Evolutionary conservation across 2,888 invertebrate species (phyloP), one percentile per base, ranked within the genome.

Genomic region (Chymomyza procnemis): DNA sequence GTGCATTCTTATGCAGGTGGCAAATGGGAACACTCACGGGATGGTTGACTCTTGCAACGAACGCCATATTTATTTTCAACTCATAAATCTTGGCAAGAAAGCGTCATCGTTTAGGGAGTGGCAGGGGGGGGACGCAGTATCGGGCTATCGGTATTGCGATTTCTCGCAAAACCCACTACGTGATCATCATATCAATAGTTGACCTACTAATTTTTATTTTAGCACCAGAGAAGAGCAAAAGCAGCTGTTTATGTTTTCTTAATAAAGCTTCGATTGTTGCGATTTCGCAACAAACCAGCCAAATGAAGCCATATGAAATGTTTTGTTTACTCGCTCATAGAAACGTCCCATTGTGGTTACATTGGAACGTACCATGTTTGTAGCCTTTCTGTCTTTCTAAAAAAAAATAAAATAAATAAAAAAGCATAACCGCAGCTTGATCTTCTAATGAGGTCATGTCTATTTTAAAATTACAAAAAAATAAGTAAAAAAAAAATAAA

Each of bases 131-230:
- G n/a, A n/a, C n/a, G n/a, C n/a, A n/a, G n/a, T n/a, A n/a, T n/a
- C n/a, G 34, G 34, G 34, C 9, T 12, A 41, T n/a, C n/a, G n/a
- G 62, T 67, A 41, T 58, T 63, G 71, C 87, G 87, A 87, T 82
- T 83, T 82, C 87, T 79, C 83, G 85, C 81, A 73, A 74, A 75
- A 69, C 55, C 60, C 61, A 63, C 82, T 74, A 85, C 88, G 88
- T 83, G 84, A 78, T 80, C 86, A 87, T 87, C 87, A 80, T 87
- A 87, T 71, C 75, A 87, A 86, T 83, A 76, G 86, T 73, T 83
- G 86, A 87, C 87, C 84, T 80, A 83, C 67, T 76, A 79, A 86
- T 71, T 74, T 74, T 41, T 41, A 41, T 41, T 41, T 41, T 41
- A 50, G 16, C 48, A 18, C 48, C 48, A 50, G 16, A n/a, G 47